Evolutionary conservation across 2,113 vertebrate genomes (phyloP), one percentile per base, ranked within the genome.

Genomic region (Octodon degus): DNA sequence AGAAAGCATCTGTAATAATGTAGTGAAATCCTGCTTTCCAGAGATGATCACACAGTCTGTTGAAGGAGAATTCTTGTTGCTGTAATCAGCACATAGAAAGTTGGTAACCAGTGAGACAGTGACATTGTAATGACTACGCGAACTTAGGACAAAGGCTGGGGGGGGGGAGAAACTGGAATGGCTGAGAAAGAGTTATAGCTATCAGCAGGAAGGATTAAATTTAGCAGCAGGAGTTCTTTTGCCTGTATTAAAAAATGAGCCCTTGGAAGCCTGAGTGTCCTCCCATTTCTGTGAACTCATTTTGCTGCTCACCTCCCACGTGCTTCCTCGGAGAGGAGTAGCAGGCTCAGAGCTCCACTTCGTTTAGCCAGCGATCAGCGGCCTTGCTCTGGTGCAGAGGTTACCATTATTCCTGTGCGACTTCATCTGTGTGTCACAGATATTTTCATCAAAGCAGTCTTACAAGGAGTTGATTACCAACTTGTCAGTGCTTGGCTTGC

Each of bases 301-400:
- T 16, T 62, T 58, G 20, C 37, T 0, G 0, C 8, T 16, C 27
- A 14, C 27, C 60, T 82, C 50, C 55, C 13, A 20, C 2, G 1
- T 8, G 32, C 47, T 67, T 19, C 37, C 50, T 32, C 76, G 34
- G 34, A 47, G 37, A 7, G 47, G 13, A 19, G 9, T 3, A 30
- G 8, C 22, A 30, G 76, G 10, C 27, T 68, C 47, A 2, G 9
- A 65, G 22, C 27, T 37, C 32, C 16, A 10, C 14, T 60, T 4
- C 8, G 24, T 67, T 27, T 22, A 27, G 11, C 9, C 19, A 16
- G 13, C 60, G 20, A 20, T 30, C 7, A 7, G 9, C 12, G 5
- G 2, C 20, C 32, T 67, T 50, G 30, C 55, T 88, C 32, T 14
- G 34, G 20, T 27, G n/a, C 32, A 86, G 53, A 53, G 47, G 22